phyloP scores from a whole-genome alignment of 2,888 invertebrate genomes.

The Kryphioiulus occultus region DNA sequence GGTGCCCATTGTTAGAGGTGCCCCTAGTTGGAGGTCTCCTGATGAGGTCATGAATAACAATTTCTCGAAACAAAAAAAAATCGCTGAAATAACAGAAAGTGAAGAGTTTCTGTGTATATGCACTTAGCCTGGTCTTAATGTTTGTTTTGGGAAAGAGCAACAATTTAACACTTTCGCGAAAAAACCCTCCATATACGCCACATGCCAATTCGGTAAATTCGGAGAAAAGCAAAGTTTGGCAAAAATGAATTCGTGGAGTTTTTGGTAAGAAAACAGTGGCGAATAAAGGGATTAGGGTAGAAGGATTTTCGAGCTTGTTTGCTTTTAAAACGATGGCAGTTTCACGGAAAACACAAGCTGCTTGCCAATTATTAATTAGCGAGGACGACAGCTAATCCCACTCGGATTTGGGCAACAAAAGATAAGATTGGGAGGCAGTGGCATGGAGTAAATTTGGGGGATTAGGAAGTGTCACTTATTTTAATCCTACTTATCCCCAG shows the following conservation, averaged over 20 bases:
- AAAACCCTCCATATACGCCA: too few species aligned
- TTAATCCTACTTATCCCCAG: neutral
- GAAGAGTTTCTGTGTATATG: neutral
- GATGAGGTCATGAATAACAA: neutral
- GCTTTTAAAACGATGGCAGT: neutral
- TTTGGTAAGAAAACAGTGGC: neutral
- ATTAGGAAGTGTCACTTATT: neutral
- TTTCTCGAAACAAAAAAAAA: neutral
- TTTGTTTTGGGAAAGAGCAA: neutral
- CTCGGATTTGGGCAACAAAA: neutral
- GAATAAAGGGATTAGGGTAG: neutral
- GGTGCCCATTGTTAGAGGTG: neutral
- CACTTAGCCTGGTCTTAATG: neutral
- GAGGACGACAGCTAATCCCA: neutral
- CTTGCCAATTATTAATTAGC: constrained; percentile 14
- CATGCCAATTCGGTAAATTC: neutral
- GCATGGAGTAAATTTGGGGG: neutral
- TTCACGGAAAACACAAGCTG: neutral
- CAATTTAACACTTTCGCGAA: neutral
- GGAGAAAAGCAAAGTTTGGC: neutral
- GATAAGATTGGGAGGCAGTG: neutral
- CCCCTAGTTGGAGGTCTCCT: neutral
- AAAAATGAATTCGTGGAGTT: neutral
- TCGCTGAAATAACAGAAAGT: neutral
- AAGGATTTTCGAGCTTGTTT: neutral